A percentile compares a stretch with the other conserved stretches of the same genome.
Conservation (phyloP, 1,140 invertebrate species). For the Zaprionus gabonicus region DNA sequence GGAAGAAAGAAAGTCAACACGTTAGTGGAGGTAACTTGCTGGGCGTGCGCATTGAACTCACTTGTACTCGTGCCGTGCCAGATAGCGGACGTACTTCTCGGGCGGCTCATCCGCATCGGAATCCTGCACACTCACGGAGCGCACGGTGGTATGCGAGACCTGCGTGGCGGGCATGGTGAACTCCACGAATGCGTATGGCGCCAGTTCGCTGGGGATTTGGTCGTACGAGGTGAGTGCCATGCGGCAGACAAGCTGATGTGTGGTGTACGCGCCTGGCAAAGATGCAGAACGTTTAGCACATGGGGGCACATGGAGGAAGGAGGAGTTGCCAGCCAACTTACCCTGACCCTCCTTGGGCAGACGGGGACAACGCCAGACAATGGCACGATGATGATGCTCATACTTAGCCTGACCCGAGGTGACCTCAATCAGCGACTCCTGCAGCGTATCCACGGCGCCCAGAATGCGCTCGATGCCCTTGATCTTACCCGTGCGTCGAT, state of each 20-base stretch:
- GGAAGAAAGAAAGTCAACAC: background rate
- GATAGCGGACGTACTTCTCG: conserved; percentile 98
- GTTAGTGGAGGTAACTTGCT: background rate
- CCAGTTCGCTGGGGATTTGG: conserved; percentile 96
- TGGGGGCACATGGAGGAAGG: conserved; percentile 19
- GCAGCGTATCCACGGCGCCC: conserved; percentile 95
- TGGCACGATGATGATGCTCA: conserved; percentile 98
- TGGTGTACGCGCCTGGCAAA: conserved; percentile 95
- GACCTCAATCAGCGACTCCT: conserved; percentile 97
- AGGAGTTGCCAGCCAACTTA: conserved; percentile 78
- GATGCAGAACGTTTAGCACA: background rate
- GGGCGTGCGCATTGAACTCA: conserved; percentile 84
- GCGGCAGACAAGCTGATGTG: conserved; percentile 96
- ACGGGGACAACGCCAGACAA: conserved; percentile 98
- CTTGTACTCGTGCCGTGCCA: conserved; percentile 98
- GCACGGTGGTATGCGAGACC: conserved; percentile 97
- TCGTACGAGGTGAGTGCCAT: conserved; percentile 98
- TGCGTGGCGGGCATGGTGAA: conserved; percentile 99
- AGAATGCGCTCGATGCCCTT: conserved; percentile 97
- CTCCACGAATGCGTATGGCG: conserved; percentile 95
- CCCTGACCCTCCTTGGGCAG: conserved; percentile 99
- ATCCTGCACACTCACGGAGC: conserved; percentile 96
- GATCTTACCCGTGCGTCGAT: conserved; percentile 94
- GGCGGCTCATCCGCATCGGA: conserved; percentile 96
- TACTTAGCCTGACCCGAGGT: conserved; percentile 99